phyloP scores from a whole-genome alignment of 2,888 invertebrate species.

The Melangyna quadrimaculata region DNA sequence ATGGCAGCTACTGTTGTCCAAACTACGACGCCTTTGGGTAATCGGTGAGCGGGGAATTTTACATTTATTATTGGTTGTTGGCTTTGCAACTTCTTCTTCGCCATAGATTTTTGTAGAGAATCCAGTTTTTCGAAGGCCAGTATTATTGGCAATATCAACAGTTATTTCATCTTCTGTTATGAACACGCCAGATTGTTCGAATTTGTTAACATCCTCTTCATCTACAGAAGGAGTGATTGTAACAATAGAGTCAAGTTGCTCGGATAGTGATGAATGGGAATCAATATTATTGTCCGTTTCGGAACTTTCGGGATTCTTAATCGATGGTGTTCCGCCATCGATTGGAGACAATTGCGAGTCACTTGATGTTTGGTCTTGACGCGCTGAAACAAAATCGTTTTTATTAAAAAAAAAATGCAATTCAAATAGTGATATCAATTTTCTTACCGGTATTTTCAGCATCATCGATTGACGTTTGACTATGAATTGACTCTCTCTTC shows the following conservation, averaged over 20 bases:
- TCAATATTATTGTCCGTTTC: conserved; percentile 74
- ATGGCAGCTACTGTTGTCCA: conserved; percentile 77
- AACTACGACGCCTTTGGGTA: conserved; percentile 78
- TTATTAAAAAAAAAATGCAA: background rate
- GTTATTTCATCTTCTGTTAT: conserved; percentile 81
- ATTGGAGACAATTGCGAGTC: conserved; percentile 80
- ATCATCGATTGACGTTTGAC: conserved; percentile 88
- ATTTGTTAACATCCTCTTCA: conserved; percentile 74
- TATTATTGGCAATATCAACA: conserved; percentile 86
- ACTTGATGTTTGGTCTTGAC: conserved; percentile 83
- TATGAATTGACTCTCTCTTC: conserved; percentile 86
- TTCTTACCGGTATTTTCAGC: conserved; percentile 86
- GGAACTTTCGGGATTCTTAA: conserved; percentile 75
- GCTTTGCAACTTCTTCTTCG: conserved; percentile 80
- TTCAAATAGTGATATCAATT: too few relatives aligned
- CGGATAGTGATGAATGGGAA: conserved; percentile 64
- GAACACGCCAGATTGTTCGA: conserved; percentile 79
- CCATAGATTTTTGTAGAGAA: conserved; percentile 85
- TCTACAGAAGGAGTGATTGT: conserved; percentile 53
- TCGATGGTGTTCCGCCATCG: conserved; percentile 78
- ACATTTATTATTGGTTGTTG: conserved; percentile 76
- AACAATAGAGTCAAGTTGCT: conserved; percentile 54
- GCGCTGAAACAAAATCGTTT: conserved; percentile 81
- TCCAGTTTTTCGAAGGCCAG: conserved; percentile 87
- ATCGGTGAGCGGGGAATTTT: conserved; percentile 80